Conservation (phyloP, 2,797 vertebrate species). For the Danio albolineatus region DNA sequence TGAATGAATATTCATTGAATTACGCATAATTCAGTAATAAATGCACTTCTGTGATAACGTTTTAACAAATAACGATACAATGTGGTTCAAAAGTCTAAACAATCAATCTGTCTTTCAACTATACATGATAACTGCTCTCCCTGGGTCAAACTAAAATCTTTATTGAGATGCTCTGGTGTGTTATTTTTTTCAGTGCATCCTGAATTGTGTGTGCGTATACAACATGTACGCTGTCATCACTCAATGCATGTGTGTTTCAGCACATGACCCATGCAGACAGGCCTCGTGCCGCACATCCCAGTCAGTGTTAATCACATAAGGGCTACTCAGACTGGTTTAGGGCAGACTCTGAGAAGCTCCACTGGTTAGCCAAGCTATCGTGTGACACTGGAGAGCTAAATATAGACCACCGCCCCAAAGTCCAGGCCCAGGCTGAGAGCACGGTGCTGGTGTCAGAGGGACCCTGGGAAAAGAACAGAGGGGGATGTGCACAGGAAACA, state of each 20-base stretch:
- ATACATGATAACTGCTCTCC: too few species aligned
- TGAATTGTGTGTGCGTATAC: not conserved
- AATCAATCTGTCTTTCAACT: too few species aligned
- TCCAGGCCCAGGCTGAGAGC: constrained; percentile 41
- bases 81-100: too few species aligned
- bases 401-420: constrained; percentile 51
- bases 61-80: too few species aligned
- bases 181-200: too few species aligned
- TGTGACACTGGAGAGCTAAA: constrained; percentile 55
- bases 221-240: not conserved
- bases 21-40: too few species aligned
- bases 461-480: constrained; percentile 75
- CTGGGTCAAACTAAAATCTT: too few species aligned
- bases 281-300: constrained; percentile 23
- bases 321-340: constrained; percentile 22
- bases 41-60: too few species aligned
- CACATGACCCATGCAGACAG: not conserved
- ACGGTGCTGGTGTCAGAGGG: constrained; percentile 71
- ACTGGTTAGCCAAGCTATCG: constrained; percentile 32
- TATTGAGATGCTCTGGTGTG: too few species aligned
- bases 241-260: not conserved
- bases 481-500: constrained; percentile 73
- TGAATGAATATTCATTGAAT: too few species aligned
- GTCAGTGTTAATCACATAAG: constrained; percentile 34
- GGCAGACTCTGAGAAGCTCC: constrained; percentile 16